Percentiles rank a stretch among this genome's conserved stretches.
Conservation (phyloP, 2,888 invertebrate species). For the Apodemia zela region DNA sequence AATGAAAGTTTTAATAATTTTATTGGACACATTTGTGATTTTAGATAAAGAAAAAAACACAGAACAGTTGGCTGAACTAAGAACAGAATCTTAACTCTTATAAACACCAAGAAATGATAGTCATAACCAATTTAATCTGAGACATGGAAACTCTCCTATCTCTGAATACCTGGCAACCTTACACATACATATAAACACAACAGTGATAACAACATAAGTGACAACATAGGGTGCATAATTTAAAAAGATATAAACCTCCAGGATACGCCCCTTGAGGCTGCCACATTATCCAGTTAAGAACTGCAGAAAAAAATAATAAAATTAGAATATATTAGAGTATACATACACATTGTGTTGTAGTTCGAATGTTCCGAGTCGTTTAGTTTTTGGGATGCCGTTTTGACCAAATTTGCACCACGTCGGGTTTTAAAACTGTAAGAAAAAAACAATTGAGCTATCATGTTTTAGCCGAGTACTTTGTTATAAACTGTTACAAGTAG, state of each 20-base stretch:
- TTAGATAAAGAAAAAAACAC: too few species aligned
- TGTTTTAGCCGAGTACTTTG: background rate
- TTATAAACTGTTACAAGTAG: background rate
- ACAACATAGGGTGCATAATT: constrained; percentile 32
- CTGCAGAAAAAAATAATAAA: constrained; percentile 49
- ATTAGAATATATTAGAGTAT: constrained; percentile 36
- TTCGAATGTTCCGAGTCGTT: constrained; percentile 62
- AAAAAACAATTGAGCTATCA: constrained; percentile 15
- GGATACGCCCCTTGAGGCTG: constrained; percentile 72
- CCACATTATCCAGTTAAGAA: constrained; percentile 55
- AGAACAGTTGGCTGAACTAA: too few species aligned
- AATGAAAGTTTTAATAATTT: too few species aligned
- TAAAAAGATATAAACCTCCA: constrained; percentile 57
- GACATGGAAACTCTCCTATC: too few species aligned
- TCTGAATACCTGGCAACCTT: background rate
- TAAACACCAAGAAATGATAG: too few species aligned
- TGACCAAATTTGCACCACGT: constrained; percentile 42
- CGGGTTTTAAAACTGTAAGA: constrained; percentile 29
- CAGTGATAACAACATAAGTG: constrained; percentile 18
- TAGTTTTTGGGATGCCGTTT: constrained; percentile 66
- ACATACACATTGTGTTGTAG: constrained; percentile 79
- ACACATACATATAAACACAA: background rate
- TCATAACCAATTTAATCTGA: too few species aligned
- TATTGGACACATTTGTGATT: too few species aligned
- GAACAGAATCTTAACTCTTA: too few species aligned